Base-by-base conservation (phyloP, 2,888 invertebrate genomes). In the Cheilosia impressa region DNA sequence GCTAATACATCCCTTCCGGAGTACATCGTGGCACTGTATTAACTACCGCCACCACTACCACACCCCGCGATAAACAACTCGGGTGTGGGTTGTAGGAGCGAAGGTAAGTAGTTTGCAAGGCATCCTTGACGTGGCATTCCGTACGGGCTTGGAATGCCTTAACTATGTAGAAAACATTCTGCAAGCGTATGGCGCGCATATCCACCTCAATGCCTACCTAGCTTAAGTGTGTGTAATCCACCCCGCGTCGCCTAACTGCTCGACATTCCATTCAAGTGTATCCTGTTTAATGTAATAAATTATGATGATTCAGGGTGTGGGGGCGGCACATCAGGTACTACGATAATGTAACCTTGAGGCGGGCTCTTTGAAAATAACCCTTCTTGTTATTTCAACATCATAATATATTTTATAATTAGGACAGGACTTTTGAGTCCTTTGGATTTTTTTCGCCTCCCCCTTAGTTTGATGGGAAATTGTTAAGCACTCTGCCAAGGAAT, bases 1-100 rank as follows among this genome's bases (percentile, higher is more conserved):
- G 85, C 81, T 85, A 81, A 76, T 81, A 38, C 38, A 85, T 85
- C 76, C 85, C 62, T 66, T 80, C 85, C 65, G 85, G 85, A 81
- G 81, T 81, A 77, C 50, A 75, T 69, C 55, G 45, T 45, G 60
- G 62, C 62, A 81, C 81, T 81, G 81, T 72, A 81, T 85, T 85
- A 81, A 81, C 84, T 75, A 69, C 75, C 69, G 41, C 24, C 60
- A 19, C 7, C 15, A 9, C 31, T 9, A 2, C 22, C 34, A 7
- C 31, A 10, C 5, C 22, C n/a, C 17, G 47, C 17, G 47, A 47
- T 9, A 19, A 41, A n/a, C 38, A 31, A 45, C 52, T 38, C 19
- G 15, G 10, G 9, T 19, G 31, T 22, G 9, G 9, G 31, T 9
- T 27, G 9, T 2, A 9, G 17, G 6, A 15, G 17, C 17, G 5